Percentiles rank a stretch among this genome's conserved stretches.
Evolutionary conservation across 1,140 invertebrate species (phyloP).

Genomic region (Myzus persicae): DNA sequence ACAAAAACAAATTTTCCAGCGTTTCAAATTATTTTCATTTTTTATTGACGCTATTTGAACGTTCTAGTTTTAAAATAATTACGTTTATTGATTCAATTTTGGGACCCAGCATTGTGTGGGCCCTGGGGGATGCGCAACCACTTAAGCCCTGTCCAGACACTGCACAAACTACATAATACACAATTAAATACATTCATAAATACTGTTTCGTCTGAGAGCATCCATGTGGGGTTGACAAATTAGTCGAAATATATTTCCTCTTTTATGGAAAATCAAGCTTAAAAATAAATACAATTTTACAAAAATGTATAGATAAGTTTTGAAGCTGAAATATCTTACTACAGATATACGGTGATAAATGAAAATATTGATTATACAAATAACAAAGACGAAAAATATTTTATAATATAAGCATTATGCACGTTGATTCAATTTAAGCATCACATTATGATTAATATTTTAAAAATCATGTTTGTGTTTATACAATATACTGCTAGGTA

Average conservation of each 20-base stretch:
- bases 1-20: not conserved
- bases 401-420: not conserved
- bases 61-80: not conserved
- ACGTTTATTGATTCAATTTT: not conserved
- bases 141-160: not conserved
- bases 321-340: not conserved
- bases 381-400: not conserved
- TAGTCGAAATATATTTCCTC: not conserved
- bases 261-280: not conserved
- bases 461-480: not conserved
- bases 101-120: not conserved
- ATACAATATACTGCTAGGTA: not conserved
- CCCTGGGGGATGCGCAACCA: not conserved
- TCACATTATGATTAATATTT: not conserved
- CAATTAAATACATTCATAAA: not conserved
- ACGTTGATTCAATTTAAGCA: not conserved
- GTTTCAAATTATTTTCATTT: not conserved
- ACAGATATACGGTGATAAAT: not conserved
- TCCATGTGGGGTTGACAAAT: not conserved
- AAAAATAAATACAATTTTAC: not conserved
- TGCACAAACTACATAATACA: not conserved
- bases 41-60: too few relatives aligned
- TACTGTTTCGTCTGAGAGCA: too few relatives aligned
- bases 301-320: not conserved
- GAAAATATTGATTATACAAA: not conserved